Conservation (phyloP, 2,888 invertebrate species). For the Teinopalpus imperialis region DNA sequence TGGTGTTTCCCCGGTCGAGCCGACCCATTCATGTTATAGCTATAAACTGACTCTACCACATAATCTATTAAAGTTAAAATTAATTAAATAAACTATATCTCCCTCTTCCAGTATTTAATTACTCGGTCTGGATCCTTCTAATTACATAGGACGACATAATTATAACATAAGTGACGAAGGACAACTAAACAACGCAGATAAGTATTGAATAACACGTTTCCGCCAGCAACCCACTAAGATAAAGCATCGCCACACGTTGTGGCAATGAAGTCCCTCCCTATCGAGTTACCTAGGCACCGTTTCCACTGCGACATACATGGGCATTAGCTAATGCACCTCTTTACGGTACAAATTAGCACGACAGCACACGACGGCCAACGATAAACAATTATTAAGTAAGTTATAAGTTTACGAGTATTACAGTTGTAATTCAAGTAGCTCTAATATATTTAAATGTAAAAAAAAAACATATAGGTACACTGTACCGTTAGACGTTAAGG, state of each 20-base stretch:
- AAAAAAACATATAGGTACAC: too few species aligned
- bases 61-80: too few species aligned
- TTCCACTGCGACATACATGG: constrained; percentile 5
- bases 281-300: constrained; percentile 22
- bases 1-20: too few species aligned
- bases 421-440: too few species aligned
- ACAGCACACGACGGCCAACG: constrained; percentile 2
- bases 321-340: constrained; percentile 14
- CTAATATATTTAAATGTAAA: too few species aligned
- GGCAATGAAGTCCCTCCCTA: constrained; percentile 24
- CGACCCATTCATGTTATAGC: too few species aligned
- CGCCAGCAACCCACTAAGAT: constrained; percentile 59
- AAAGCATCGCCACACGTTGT: constrained; percentile 40
- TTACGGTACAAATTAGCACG: constrained; percentile 23
- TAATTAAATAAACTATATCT: too few species aligned
- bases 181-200: constrained; percentile 37
- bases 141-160: constrained; percentile 1
- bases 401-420: too few species aligned
- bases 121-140: too few species aligned
- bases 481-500: too few species aligned
- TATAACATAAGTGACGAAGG: constrained; percentile 11
- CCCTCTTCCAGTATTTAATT: too few species aligned
- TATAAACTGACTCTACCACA: too few species aligned
- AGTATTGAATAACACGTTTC: constrained; percentile 52
- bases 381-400: constrained; percentile 8